Base-by-base conservation (phyloP, 2,888 invertebrate genomes). In the Stegana nigrithorax region DNA sequence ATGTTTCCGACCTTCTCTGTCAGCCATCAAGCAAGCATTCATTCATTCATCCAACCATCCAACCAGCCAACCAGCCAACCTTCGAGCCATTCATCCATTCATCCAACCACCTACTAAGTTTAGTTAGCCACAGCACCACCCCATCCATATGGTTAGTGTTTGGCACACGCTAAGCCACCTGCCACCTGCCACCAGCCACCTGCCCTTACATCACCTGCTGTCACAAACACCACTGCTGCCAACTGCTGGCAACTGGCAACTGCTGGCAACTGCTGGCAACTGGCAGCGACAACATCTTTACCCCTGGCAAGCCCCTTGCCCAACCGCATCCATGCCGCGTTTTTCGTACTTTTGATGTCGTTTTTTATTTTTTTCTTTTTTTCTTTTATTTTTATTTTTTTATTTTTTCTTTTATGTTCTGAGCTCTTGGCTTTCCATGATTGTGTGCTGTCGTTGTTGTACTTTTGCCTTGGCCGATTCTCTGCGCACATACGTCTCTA, bases 1-100 rank as follows among this genome's bases (percentile, higher is more conserved):
- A 64, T 64, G 64, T 67, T 68, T 47, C 62, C 75, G 70, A 79
- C 79, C 76, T 79, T 73, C 71, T 63, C 69, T 12, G 59, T 36
- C 21, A 55, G 53, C 19, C 53, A 55, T 32, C 53, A 55, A 12
- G 36, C 17, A 36, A 21, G 36, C 32, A 55, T 32, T n/a, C 53
- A 55, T 10, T 5, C 29, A 27, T 14, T 0, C 29, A 19, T 17
- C n/a, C 36, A 21, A 12, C 14, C 17, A 25, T 23, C 47, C 19
- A 55, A 3, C 32, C 21, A 55, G 4, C 23, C 53, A 55, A 12
- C 21, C 17, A 32, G 19, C 32, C 21, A 55, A 2, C 23, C 53
- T 32, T 6, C 21, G n/a, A 32, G 19, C 1, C 32, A 23, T 21
- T 10, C 36, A 21, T 25, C 39, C 6, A 25, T 23, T 12, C 47